Evolutionary conservation across 2,888 invertebrate species (phyloP).

Genomic region (Drosophila kokeensis): DNA sequence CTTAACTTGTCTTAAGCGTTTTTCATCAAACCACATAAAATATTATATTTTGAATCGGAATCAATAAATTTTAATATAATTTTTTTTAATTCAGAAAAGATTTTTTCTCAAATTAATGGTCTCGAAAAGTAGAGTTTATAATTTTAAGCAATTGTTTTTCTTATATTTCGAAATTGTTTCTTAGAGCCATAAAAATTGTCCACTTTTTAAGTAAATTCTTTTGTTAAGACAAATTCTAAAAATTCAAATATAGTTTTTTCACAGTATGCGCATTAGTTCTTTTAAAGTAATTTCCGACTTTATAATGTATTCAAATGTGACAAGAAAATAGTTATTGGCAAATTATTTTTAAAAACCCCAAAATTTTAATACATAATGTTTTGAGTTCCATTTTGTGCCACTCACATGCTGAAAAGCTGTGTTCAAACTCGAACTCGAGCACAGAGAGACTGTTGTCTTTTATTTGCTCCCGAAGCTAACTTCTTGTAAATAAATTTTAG

Average conservation of each 20-base stretch:
- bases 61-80: neutral
- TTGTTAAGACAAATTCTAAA: too few relatives aligned
- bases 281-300: too few relatives aligned
- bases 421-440: neutral
- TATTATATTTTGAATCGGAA: neutral
- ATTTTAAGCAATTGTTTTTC: neutral
- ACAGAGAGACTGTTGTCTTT: neutral
- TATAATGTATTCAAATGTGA: too few relatives aligned
- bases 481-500: neutral
- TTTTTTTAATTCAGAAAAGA: too few relatives aligned
- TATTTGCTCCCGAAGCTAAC: neutral
- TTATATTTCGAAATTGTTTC: too few relatives aligned
- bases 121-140: neutral
- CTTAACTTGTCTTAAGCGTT: neutral
- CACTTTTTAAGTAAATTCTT: too few relatives aligned
- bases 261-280: too few relatives aligned
- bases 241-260: too few relatives aligned
- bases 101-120: too few relatives aligned
- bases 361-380: neutral
- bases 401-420: neutral
- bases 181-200: too few relatives aligned
- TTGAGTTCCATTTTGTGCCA: neutral
- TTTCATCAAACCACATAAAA: neutral
- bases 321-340: neutral
- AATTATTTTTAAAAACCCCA: neutral